Evolutionary conservation across 2,888 invertebrate species (phyloP).

Genomic region (Macaria notata): DNA sequence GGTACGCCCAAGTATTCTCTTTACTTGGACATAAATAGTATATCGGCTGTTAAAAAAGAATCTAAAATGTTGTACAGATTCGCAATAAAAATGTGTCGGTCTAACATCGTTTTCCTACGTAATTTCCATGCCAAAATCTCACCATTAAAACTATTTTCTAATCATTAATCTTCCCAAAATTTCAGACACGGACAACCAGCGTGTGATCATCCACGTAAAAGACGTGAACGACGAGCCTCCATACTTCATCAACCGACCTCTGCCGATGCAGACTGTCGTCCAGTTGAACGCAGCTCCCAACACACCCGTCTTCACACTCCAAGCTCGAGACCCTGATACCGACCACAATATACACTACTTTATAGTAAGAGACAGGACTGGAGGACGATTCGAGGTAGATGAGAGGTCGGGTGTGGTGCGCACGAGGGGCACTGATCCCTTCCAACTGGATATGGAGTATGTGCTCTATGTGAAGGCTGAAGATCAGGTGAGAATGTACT

Average conservation of each 20-base stretch:
- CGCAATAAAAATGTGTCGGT: no score
- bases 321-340: constrained; percentile 97
- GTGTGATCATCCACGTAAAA: constrained; percentile 96
- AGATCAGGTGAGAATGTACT: constrained; percentile 84
- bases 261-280: constrained; percentile 98
- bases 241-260: constrained; percentile 97
- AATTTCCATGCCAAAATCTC: no score
- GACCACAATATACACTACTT: constrained; percentile 98
- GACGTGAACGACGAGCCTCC: constrained; percentile 99
- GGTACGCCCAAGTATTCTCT: no score
- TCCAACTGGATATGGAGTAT: constrained; percentile 97
- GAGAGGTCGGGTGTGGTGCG: constrained; percentile 96
- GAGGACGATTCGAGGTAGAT: constrained; percentile 91
- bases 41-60: no score
- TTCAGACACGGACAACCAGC: constrained; percentile 96
- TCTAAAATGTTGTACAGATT: no score
- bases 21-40: no score
- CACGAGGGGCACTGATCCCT: constrained; percentile 94
- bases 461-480: constrained; percentile 97
- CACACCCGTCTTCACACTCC: constrained; percentile 97
- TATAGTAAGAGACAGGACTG: constrained; percentile 95
- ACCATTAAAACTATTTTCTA: not conserved
- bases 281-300: constrained; percentile 97
- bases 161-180: constrained; percentile 28
- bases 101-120: no score